A percentile compares a stretch with the other conserved stretches of the same genome.
phyloP scores from a whole-genome alignment of 2,797 vertebrate species.

The Hippopotamyrus pictus region DNA sequence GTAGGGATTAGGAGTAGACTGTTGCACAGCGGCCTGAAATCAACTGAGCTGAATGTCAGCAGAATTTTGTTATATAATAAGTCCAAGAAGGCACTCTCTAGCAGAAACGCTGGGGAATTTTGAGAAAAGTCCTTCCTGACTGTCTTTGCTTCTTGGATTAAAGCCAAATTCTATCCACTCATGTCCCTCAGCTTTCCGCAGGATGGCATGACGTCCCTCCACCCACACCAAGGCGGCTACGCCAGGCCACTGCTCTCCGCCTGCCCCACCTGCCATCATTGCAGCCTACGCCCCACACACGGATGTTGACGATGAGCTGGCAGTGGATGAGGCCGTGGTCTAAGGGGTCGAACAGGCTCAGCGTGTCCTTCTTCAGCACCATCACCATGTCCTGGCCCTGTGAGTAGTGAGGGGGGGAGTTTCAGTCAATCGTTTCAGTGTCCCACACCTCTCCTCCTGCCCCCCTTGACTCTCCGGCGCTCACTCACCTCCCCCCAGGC shows the following conservation, averaged over 20 bases:
- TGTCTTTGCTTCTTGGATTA: background rate
- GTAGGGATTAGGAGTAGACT: background rate
- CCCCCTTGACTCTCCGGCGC: background rate
- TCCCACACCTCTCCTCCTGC: no score
- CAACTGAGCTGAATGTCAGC: background rate
- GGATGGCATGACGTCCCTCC: background rate
- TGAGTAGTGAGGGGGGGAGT: background rate
- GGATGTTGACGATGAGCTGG: conserved; percentile 91
- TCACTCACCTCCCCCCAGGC: conserved; percentile 74
- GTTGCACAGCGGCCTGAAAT: background rate
- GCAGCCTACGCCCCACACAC: conserved; percentile 95
- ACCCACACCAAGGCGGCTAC: background rate
- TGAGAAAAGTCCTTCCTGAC: background rate
- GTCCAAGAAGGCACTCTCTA: background rate
- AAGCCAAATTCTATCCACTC: background rate
- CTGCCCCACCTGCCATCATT: conserved; percentile 80
- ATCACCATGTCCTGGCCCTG: conserved; percentile 90
- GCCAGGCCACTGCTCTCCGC: background rate
- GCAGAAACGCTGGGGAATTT: background rate
- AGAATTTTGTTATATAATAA: background rate
- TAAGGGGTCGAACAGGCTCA: conserved; percentile 83
- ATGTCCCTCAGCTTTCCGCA: background rate
- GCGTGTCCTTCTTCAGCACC: conserved; percentile 88
- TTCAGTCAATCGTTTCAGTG: background rate
- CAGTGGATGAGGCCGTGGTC: conserved; percentile 82